A percentile compares a stretch with the other conserved stretches of the same genome.
Conservation (phyloP, 2,797 vertebrate genomes). For the Hippoglossus hippoglossus region DNA sequence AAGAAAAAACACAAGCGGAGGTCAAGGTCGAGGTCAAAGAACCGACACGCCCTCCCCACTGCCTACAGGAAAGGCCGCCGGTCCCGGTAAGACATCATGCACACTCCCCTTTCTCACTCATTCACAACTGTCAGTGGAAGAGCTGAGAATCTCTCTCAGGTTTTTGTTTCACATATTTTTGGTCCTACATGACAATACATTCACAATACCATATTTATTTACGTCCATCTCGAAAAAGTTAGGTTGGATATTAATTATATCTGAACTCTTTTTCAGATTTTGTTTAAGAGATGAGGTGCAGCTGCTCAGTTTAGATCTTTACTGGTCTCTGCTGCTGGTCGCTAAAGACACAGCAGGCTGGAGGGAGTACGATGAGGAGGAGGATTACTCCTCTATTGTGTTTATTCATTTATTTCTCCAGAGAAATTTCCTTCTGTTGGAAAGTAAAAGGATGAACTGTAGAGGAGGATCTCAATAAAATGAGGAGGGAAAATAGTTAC, state of each 20-base stretch:
- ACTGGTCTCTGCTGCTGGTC: too few relatives aligned
- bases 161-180: too few relatives aligned
- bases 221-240: neutral
- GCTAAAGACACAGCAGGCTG: too few relatives aligned
- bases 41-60: conserved; percentile 92
- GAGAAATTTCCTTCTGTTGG: neutral
- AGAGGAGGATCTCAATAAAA: neutral
- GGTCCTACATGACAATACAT: neutral
- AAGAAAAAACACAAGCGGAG: conserved; percentile 95
- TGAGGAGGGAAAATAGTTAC: too few relatives aligned
- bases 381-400: neutral
- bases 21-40: conserved; percentile 89
- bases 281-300: neutral
- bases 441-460: conserved; percentile 3
- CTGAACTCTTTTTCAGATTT: neutral
- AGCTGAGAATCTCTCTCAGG: neutral
- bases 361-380: neutral
- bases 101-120: neutral
- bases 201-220: neutral
- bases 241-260: neutral
- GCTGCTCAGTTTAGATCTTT: too few relatives aligned
- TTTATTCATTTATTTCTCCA: neutral
- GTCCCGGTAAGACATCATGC: conserved; percentile 85
- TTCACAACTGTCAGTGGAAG: neutral
- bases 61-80: conserved; percentile 91